Base-by-base conservation (phyloP, 2,888 invertebrate species). In the Eugnorisma glareosa region DNA sequence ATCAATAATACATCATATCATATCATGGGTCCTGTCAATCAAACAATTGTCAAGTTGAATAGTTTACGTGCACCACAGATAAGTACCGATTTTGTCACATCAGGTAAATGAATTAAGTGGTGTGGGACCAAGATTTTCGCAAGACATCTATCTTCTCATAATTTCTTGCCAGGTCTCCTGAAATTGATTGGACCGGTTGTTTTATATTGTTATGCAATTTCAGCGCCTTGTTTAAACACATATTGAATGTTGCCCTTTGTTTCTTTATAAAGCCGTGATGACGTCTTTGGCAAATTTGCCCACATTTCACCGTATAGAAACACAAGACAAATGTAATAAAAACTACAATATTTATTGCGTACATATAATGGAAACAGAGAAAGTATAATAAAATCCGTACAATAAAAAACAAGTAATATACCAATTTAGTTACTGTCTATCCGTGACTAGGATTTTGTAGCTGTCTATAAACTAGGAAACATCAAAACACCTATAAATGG, bases 401-500 rank as follows among this genome's bases (percentile, higher is more conserved):
- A 67, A 78, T 78, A 81, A 81, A 78, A 83, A 75, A 83, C 70
- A 51, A 51, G 78, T 73, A 82, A 73, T 82, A 45, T 77, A 77
- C 69, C 70, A 48, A 67, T 67, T 71, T 61, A 66, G 69, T 77
- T 82, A 67, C 64, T 74, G n/a, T 73, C 45, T 71, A 54, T 57
- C 68, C 66, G 43, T 70, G 74, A 59, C 67, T 66, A 79, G 61
- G 35, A 57, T 79, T 82, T 79, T 68, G 83, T 61, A 40, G 68
- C 43, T 43, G 10, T 51, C 73, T 83, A 83, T 82, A 83, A 82
- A 79, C 71, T 35, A 75, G 28, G 15, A 75, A 70, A 67, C 72
- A 72, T 83, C 57, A 75, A 75, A 79, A 79, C 61, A 75, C 35
- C 51, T 67, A 57, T 83, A 72, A 66, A 74, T 66, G 15, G 71